These are phyloP conservation scores for Brevimyrus niger DNA, from an alignment of 2,113 vertebrate species.

Conservation along the genomic window DNA sequence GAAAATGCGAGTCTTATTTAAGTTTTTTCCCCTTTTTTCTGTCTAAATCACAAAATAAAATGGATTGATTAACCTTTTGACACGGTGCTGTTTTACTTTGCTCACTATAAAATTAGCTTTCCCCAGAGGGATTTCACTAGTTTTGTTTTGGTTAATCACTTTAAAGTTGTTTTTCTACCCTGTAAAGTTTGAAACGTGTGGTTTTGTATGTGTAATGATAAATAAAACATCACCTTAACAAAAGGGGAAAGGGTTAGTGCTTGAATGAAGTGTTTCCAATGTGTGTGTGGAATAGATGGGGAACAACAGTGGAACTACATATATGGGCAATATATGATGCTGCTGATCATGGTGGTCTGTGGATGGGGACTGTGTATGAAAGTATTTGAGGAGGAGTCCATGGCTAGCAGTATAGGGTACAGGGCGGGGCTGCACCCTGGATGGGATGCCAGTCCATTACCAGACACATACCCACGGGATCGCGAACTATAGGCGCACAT, in stretches of 20 bases:
- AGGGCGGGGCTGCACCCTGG: not conserved
- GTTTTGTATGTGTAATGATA: not conserved
- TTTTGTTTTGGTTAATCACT: not conserved
- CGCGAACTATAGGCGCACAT: not conserved
- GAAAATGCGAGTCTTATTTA: conserved; percentile 66
- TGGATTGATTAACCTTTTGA: conserved; percentile 48
- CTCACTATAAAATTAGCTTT: not conserved
- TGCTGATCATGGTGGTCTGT: not conserved
- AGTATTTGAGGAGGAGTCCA: not conserved
- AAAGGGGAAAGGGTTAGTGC: not conserved
- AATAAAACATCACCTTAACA: not conserved
- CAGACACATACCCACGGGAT: not conserved
- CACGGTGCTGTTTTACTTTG: conserved; percentile 35
- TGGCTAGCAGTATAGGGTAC: not conserved
- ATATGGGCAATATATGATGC: not conserved
- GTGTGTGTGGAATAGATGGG: not conserved
- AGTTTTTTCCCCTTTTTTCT: conserved; percentile 54
- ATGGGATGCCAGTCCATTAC: not conserved
- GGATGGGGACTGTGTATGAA: not conserved
- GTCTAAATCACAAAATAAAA: conserved; percentile 76
- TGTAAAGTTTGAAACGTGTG: not conserved
- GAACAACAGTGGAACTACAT: not conserved
- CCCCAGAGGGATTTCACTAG: not conserved
- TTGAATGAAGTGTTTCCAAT: not conserved
- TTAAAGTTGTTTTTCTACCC: not conserved